Base-by-base conservation (phyloP, 2,888 invertebrate genomes). In the Sesia bembeciformis region DNA sequence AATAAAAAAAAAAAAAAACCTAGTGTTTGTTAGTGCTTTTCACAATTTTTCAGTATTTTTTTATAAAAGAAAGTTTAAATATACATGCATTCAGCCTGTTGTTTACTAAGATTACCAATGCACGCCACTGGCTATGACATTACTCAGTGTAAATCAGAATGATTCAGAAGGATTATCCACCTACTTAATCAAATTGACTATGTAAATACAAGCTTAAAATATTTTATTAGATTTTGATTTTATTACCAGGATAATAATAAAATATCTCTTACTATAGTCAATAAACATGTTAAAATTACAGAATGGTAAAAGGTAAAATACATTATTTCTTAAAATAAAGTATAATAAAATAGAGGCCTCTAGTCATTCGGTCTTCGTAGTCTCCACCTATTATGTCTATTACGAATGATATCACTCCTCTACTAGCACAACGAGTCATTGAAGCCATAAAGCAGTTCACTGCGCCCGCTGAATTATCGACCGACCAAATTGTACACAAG, bases 401-500 rank as follows among this genome's bases (percentile, higher is more conserved):
- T 67, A 70, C 58, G 67, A 68, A 76, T 81, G 78, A 82, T 78
- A 81, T 78, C 74, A 79, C 68, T 71, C 64, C 60, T 66, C 62
- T 6, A 68, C 70, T 70, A 76, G 74, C 69, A 70, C 70, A 71
- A 72, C 70, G 55, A 60, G 59, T 56, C 57, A 60, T 69, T 65
- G 70, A 66, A 72, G 64, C 68, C 70, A 76, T 74, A 68, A 70
- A 64, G 61, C 68, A 66, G 62, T 64, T 66, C 65, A 65, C 64
- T 72, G 72, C 72, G 67, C 65, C 68, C 68, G 72, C 70, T 72
- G 74, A 77, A 83, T 79, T 85, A 87, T 87, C 86, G 87, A 87
- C 84, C 86, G 80, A 70, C 81, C 72, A 78, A 86, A 84, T 80
- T 78, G 79, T 78, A 68, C 72, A 66, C 81, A 87, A 84, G 88